Base-by-base conservation (phyloP, 2,113 vertebrate genomes). In the Athene cunicularia region DNA sequence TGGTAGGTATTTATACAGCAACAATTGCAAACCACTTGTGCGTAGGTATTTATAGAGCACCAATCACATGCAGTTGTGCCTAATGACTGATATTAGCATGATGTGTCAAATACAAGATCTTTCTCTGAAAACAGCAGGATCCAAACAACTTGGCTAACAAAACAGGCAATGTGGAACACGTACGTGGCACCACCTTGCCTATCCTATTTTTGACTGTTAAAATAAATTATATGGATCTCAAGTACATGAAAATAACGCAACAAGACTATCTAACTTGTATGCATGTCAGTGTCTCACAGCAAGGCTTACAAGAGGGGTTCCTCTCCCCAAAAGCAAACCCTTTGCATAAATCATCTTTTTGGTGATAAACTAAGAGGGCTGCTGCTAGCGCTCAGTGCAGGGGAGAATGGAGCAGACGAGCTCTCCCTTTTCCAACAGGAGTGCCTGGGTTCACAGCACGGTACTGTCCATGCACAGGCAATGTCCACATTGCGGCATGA, bases 31-130 rank as follows among this genome's bases (percentile, higher is more conserved):
- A 64, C 56, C 9, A 8, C 56, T 87, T 64, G 70, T 81, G 43
- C 64, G 18, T 3, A 87, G 64, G 56, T 94, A 95, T 89, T 96
- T 97, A 95, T 68, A 93, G 76, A 75, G 18, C 72, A 84, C 63
- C 88, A 80, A 28, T 77, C 82, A 6, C 47, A 52, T 4, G 21
- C 28, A 37, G n/a, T 56, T 26, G 60, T 71, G 68, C 76, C 76
- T 97, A 92, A 96, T 94, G 86, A 93, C 72, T 84, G 82, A 91
- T 90, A 95, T 81, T 91, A 97, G 68, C 75, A 86, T 41, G 33
- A 75, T 81, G 68, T 60, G 72, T 59, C 95, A 95, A 84, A 96
- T 30, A 84, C 64, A 91, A 74, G 92, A 92, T 81, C 82, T 64
- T 77, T 71, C 82, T 93, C 80, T 92, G 92, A n/a, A 80, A 95